phyloP scores from a whole-genome alignment of 1,140 invertebrate genomes.

The Pogonus chalceus region DNA sequence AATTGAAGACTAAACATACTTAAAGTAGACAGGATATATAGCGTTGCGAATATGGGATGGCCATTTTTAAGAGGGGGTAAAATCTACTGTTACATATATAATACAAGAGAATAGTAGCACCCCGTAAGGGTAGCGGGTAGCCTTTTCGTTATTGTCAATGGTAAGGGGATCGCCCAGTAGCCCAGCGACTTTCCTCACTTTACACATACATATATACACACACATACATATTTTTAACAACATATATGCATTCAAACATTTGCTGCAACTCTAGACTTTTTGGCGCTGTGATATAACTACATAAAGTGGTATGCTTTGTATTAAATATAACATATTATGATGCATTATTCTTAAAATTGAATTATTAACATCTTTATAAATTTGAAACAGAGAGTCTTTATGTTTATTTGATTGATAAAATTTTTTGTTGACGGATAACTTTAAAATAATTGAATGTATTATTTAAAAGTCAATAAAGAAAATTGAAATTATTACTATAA shows the following conservation, averaged over 20 bases:
- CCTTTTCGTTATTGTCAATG: not conserved
- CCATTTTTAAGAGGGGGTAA: slow-evolving; percentile 29
- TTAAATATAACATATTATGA: not conserved
- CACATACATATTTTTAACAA: no score
- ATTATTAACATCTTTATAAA: no score
- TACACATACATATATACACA: no score
- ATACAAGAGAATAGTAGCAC: not conserved
- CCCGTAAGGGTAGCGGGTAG: not conserved
- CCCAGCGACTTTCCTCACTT: no score
- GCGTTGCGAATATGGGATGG: slow-evolving; percentile 23
- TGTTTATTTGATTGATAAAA: no score
- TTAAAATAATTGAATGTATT: no score
- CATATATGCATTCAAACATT: no score
- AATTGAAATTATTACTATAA: no score
- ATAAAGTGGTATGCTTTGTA: not conserved
- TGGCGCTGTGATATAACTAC: not conserved
- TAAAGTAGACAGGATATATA: slow-evolving; percentile 27
- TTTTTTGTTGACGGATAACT: no score
- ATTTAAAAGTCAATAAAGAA: no score
- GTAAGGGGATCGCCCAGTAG: not conserved
- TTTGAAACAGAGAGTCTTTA: no score
- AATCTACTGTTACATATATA: slow-evolving; percentile 26
- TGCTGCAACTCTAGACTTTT: not conserved
- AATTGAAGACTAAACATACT: slow-evolving; percentile 25
- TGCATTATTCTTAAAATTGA: not conserved